Base-by-base conservation (phyloP, 2,888 invertebrate species). In the Zygaena filipendulae region DNA sequence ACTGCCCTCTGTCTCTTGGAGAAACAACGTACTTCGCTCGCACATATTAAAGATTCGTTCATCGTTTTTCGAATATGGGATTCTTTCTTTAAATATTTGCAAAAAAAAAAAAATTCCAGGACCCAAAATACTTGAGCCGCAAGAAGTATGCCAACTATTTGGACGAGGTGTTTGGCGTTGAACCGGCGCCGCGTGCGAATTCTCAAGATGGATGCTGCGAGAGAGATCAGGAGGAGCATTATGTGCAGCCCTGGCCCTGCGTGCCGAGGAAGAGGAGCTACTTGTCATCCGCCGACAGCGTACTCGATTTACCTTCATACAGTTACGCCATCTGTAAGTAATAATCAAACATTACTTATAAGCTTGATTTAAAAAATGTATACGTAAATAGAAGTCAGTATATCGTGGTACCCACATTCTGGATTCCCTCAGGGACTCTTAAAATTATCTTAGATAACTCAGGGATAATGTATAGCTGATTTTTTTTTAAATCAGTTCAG, bases 221-320 rank as follows among this genome's bases (percentile, higher is more conserved):
- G 23, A n/a, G 23, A 4, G 33, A 34, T 1, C 30, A 32, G 0
- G 40, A 51, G 3, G 34, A 39, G 3, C 25, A 26, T 24, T 14
- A 24, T 3, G 30, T 49, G 2, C 53, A 49, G 26, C 38, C 52
- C 7, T 77, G 79, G 79, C 79, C 79, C 0, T 79, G 79, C 27
- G 35, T 45, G 0, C 75, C 79, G 0, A 42, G 79, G 23, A 57
- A 51, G 34, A 64, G 42, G 32, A 42, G 44, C 10, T 64, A 49
- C 25, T 38, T 79, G 2, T 55, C 62, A 0, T 59, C 69, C 0
- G 66, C 69, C 2, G 71, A 77, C 29, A 77, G 64, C 39, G 58
- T 79, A 1, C 44, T 79, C 11, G 79, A 79, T 35, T 40, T 79
- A 8, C 79, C 79, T 0, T 43, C 49, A 1, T 77, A 74, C 23